Conservation (phyloP, 2,797 vertebrate genomes). For the Hephaestus fuliginosus region DNA sequence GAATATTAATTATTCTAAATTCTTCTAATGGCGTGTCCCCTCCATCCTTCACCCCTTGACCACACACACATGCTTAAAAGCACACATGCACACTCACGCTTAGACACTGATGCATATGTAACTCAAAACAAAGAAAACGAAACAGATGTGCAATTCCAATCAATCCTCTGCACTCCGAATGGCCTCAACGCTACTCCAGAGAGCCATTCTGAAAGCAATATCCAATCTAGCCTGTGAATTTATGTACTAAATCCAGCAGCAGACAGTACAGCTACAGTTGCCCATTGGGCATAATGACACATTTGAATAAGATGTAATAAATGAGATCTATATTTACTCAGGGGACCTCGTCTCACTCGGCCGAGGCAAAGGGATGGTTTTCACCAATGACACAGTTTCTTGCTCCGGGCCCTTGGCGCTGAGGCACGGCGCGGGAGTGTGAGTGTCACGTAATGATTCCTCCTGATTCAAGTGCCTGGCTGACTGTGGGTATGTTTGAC, state of each 20-base stretch:
- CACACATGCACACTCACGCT: neutral
- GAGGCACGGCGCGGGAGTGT: slow-evolving; percentile 22
- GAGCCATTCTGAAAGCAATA: slow-evolving; percentile 58
- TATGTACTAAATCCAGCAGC: slow-evolving; percentile 53
- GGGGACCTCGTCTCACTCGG: slow-evolving; percentile 35
- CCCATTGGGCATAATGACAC: slow-evolving; percentile 57
- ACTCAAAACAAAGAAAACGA: slow-evolving; percentile 42
- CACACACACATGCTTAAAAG: neutral
- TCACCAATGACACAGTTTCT: slow-evolving; percentile 51
- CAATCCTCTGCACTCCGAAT: slow-evolving; percentile 41
- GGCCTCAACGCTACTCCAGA: slow-evolving; percentile 43
- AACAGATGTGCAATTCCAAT: slow-evolving; percentile 46
- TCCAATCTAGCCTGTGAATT: slow-evolving; percentile 63
- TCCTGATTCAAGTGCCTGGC: slow-evolving; percentile 35
- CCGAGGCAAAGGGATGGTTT: slow-evolving; percentile 43
- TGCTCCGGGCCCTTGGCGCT: slow-evolving; percentile 22
- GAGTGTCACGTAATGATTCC: slow-evolving; percentile 41
- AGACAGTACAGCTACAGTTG: slow-evolving; percentile 30
- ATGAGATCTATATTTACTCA: slow-evolving; percentile 52
- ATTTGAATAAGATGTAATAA: slow-evolving; percentile 74
- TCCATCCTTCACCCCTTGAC: neutral
- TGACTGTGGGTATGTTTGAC: slow-evolving; percentile 29
- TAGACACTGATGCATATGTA: slow-evolving; percentile 9
- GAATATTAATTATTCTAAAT: slow-evolving; percentile 65
- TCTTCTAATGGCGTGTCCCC: slow-evolving; percentile 3